phyloP scores from a whole-genome alignment of 1,140 invertebrate species.

The Drosophila eugracilis region DNA sequence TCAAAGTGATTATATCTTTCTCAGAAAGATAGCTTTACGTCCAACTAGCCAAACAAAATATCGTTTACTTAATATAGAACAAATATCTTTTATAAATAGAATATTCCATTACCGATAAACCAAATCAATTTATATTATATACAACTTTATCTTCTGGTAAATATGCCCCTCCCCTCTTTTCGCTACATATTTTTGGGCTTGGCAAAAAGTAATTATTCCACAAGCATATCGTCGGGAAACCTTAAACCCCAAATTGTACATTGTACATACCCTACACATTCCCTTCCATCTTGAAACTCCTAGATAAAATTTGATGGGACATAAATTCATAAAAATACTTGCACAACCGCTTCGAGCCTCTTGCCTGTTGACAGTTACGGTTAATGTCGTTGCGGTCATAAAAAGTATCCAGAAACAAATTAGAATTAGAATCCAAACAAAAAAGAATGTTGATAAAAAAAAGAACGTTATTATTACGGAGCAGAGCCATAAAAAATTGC shows the following conservation, averaged over 20 bases:
- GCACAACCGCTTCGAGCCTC: conserved; percentile 16
- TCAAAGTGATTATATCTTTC: not conserved
- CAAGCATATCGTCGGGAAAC: conserved; percentile 7
- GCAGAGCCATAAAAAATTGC: conserved; percentile 49
- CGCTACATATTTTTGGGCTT: conserved; percentile 27
- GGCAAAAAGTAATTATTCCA: conserved; percentile 30
- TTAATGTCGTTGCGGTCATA: conserved; percentile 72
- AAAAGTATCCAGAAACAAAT: conserved; percentile 54
- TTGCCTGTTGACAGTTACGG: conserved; percentile 71
- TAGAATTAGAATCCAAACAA: conserved; percentile 36
- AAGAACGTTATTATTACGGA: conserved; percentile 47
- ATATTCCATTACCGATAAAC: too few relatives aligned
- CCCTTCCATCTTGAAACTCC: conserved; percentile 23
- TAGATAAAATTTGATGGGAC: conserved; percentile 75
- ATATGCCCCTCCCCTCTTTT: not conserved
- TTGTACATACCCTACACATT: not conserved
- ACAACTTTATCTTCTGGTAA: conserved; percentile 3
- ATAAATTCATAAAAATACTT: conserved; percentile 54
- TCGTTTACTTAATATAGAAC: not conserved
- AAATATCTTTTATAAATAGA: too few relatives aligned
- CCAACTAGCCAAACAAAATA: not conserved
- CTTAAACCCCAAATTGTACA: not conserved
- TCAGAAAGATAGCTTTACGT: not conserved
- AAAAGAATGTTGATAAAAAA: conserved; percentile 47
- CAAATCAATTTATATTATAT: not conserved